Evolutionary conservation across 2,113 vertebrate genomes (phyloP).

Genomic region (Leucosticte australis): DNA sequence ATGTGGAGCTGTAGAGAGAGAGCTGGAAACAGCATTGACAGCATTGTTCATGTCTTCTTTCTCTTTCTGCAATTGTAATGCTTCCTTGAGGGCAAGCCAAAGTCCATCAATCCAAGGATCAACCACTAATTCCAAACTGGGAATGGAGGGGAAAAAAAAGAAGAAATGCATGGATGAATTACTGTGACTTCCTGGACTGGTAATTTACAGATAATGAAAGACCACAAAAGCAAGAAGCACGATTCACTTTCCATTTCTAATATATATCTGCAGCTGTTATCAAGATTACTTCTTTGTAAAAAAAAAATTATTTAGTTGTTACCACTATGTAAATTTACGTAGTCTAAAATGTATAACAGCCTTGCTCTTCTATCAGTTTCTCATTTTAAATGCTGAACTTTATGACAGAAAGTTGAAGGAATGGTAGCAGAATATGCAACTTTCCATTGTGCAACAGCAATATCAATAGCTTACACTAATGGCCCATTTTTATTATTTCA

Average conservation of each 20-base stretch:
- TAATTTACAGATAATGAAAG: not conserved
- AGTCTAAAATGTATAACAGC: not conserved
- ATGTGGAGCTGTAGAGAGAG: not conserved
- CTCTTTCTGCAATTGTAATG: conserved; percentile 62
- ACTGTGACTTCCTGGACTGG: not conserved
- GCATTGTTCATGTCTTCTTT: conserved; percentile 1
- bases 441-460: not conserved
- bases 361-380: not conserved
- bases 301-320: not conserved
- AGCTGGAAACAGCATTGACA: not conserved
- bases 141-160: not conserved
- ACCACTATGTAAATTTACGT: not conserved
- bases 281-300: not conserved
- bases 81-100: conserved; percentile 83
- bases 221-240: not conserved
- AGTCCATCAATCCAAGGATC: conserved; percentile 95
- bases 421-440: not conserved
- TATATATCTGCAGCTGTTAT: not conserved
- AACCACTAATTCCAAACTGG: conserved; percentile 90
- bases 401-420: not conserved
- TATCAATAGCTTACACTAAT: not conserved
- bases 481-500: conserved; percentile 17
- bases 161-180: not conserved
- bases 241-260: not conserved
- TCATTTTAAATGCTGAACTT: not conserved